Evolutionary conservation across 2,797 vertebrate species (phyloP).

Genomic region (Acropternis orthonyx): DNA sequence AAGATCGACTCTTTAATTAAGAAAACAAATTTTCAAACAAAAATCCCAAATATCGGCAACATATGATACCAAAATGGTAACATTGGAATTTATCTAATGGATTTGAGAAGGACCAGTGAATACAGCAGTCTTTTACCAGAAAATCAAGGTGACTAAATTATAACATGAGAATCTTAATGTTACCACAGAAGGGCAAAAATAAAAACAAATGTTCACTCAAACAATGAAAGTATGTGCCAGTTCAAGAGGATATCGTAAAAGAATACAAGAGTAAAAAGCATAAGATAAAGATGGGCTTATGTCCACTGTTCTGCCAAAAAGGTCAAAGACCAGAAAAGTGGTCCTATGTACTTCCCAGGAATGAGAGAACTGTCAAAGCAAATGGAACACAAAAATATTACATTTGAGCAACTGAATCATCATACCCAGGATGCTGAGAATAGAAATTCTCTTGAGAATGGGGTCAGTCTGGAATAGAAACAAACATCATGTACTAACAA

Average conservation of each 20-base stretch:
- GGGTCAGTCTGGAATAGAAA: constrained; percentile 46
- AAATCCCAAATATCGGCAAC: not conserved
- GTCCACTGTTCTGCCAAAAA: not conserved
- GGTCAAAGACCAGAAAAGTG: not conserved
- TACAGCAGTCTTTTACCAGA: not conserved
- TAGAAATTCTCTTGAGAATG: constrained; percentile 45
- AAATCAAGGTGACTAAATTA: not conserved
- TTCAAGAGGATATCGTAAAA: not conserved
- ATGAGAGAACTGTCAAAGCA: not conserved
- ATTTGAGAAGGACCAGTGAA: not conserved
- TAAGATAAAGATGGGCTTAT: not conserved
- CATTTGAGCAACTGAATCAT: constrained; percentile 12
- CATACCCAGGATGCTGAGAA: not conserved
- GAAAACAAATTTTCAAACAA: not conserved
- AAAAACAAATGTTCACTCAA: not conserved
- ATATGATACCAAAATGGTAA: not conserved
- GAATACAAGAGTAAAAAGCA: not conserved
- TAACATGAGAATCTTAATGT: not conserved
- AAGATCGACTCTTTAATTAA: not conserved
- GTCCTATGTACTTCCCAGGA: not conserved
- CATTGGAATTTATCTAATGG: not conserved
- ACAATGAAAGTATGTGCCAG: not conserved
- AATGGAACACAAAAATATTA: not conserved
- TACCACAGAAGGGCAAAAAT: not conserved
- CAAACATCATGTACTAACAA: constrained; percentile 14